phyloP scores from a whole-genome alignment of 1,140 invertebrate genomes.

The Drosophila arizonae region DNA sequence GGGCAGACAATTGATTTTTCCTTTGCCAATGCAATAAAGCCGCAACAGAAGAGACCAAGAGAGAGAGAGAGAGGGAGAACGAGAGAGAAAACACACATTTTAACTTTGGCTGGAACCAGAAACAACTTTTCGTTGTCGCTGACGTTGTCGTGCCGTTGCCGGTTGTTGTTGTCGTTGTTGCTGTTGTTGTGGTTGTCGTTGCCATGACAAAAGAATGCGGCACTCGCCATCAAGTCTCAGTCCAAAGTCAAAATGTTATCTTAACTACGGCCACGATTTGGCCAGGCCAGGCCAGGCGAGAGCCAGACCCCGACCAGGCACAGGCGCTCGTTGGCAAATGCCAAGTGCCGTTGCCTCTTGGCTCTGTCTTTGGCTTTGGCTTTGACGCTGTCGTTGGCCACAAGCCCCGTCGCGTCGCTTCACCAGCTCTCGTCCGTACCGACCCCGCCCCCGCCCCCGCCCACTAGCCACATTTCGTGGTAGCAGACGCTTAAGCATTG shows the following conservation, averaged over 20 bases:
- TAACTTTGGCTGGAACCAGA: constrained; percentile 62
- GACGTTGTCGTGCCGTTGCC: constrained; percentile 39
- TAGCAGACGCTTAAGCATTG: constrained; percentile 60
- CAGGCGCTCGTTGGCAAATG: constrained; percentile 53
- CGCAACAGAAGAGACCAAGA: constrained; percentile 16
- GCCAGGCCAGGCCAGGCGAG: constrained; percentile 37
- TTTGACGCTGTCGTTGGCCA: constrained; percentile 3
- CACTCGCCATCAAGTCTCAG: constrained; percentile 75
- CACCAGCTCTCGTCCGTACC: background rate
- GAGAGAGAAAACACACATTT: constrained; percentile 36
- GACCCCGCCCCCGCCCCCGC: too few relatives aligned
- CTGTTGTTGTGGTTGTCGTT: constrained; percentile 25
- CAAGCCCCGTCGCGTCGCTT: background rate
- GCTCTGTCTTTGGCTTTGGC: constrained; percentile 39
- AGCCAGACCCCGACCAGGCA: constrained; percentile 35
- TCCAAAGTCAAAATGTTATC: constrained; percentile 79
- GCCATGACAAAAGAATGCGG: constrained; percentile 79
- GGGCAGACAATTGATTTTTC: constrained; percentile 76
- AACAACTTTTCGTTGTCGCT: constrained; percentile 62
- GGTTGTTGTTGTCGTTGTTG: constrained; percentile 44
- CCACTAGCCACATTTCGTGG: constrained; percentile 33
- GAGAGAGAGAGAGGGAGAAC: background rate
- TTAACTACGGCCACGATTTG: constrained; percentile 77
- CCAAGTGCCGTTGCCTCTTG: constrained; percentile 72
- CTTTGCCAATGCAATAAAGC: constrained; percentile 56